Evolutionary conservation across 2,797 vertebrate genomes (phyloP), one percentile per base, ranked within the genome.

Genomic region (Caiman crocodilus): DNA sequence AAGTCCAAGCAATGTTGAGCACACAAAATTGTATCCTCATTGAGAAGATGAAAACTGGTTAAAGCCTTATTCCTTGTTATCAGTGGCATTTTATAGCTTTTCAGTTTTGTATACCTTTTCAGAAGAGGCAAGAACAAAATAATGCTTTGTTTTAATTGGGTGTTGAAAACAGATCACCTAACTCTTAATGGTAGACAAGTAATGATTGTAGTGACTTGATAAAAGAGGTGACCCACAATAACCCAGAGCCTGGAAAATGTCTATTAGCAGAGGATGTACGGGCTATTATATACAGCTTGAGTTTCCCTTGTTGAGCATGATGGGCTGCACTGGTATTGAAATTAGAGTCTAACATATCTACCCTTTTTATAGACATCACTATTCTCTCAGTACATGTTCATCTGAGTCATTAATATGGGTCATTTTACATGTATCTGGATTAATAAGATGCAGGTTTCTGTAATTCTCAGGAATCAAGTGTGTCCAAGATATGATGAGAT

Each of bases 401-500:
- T 73, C 90, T 95, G 90, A 95, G 91, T 94, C 93, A 96, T 94
- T 92, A 80, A 76, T 94, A 82, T 90, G 85, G 65, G 91, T 87
- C 92, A 75, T n/a, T 95, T 91, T 86, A 88, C 89, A 80, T 86
- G 76, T 78, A 90, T 91, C 82, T 69, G 80, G 93, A 73, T 93
- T 94, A 93, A 94, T 93, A 87, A 82, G 63, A 95, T 85, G 71
- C 79, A 5, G 93, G 67, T 94, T 83, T 94, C 93, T 91, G 88
- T 93, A 94, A 94, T 95, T 93, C 91, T 91, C 85, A 96, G 92
- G 94, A 96, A 90, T 96, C 95, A 93, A 97, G 96, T 95, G 93
- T 95, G 96, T 59, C 96, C 94, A 90, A 94, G 96, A 87, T 96
- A 95, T 95, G 96, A 96, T 94, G 96, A 96, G 95, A 97, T 96